These are phyloP conservation scores for Orussus abietinus DNA, from an alignment of 1,140 invertebrate genomes.

Conservation along the genomic window DNA sequence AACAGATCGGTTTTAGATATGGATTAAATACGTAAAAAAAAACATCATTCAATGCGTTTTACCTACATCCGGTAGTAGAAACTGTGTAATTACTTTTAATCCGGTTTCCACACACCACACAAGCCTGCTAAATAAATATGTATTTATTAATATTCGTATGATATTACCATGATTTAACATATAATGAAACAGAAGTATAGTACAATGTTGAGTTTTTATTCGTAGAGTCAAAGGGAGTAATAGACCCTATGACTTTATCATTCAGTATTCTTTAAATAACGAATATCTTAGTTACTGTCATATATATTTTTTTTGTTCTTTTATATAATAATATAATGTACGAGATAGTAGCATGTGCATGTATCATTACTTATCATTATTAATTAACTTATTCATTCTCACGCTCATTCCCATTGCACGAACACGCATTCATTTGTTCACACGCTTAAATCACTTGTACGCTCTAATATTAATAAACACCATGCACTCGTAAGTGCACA, in stretches of 20 bases:
- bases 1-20: no score
- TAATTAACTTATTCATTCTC: conserved; percentile 26
- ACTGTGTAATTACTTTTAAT: no score
- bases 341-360: conserved; percentile 39
- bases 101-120: no score
- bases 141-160: no score
- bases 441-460: conserved; percentile 22
- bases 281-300: conserved; percentile 43
- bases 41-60: no score
- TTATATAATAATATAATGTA: conserved; percentile 26
- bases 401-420: conserved; percentile 27
- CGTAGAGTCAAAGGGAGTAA: conserved; percentile 39
- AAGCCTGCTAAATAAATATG: no score
- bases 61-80: no score
- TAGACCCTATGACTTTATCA: conserved; percentile 34
- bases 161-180: no score
- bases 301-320: conserved; percentile 24
- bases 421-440: conserved; percentile 21
- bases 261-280: conserved; percentile 45
- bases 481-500: conserved; percentile 25
- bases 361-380: conserved; percentile 40
- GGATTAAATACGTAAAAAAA: no score
- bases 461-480: conserved; percentile 27
- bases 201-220: conserved; percentile 39
- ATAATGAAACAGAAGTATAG: no score